Conservation (phyloP, 2,113 vertebrate species). For the Puma concolor region DNA sequence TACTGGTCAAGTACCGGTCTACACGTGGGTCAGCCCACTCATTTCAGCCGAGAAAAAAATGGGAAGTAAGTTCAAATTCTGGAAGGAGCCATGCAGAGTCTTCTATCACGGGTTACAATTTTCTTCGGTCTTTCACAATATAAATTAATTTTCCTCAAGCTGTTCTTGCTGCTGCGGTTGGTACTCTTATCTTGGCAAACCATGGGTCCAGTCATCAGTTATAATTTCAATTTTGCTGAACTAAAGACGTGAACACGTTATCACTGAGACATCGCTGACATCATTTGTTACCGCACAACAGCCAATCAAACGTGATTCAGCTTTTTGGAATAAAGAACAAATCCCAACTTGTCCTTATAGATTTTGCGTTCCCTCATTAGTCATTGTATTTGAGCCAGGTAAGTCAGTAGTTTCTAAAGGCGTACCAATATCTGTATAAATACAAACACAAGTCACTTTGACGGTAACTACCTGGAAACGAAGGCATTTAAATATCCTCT, state of each 20-base stretch:
- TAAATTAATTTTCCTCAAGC: background rate
- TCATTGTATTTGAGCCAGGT: background rate
- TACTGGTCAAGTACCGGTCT: background rate
- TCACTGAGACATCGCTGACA: background rate
- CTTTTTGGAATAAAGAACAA: background rate
- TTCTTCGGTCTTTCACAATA: background rate
- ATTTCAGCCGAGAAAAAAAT: background rate
- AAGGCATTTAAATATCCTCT: background rate
- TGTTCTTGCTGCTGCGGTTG: background rate
- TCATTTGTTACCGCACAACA: background rate
- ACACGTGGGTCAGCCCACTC: background rate
- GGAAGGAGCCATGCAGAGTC: background rate
- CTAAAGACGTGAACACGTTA: background rate
- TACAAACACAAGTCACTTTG: background rate
- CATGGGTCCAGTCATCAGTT: background rate
- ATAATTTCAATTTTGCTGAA: background rate
- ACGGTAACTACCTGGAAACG: background rate
- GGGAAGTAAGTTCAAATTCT: background rate
- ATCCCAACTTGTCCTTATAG: background rate
- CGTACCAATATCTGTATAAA: background rate
- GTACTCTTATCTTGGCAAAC: slow-evolving; percentile 41
- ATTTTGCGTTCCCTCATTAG: background rate
- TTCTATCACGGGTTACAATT: background rate
- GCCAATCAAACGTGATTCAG: background rate
- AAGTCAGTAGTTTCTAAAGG: background rate